Evolutionary conservation across 2,113 vertebrate species (phyloP), one percentile per base, ranked within the genome.

Genomic region (Reinhardtius hippoglossoides): DNA sequence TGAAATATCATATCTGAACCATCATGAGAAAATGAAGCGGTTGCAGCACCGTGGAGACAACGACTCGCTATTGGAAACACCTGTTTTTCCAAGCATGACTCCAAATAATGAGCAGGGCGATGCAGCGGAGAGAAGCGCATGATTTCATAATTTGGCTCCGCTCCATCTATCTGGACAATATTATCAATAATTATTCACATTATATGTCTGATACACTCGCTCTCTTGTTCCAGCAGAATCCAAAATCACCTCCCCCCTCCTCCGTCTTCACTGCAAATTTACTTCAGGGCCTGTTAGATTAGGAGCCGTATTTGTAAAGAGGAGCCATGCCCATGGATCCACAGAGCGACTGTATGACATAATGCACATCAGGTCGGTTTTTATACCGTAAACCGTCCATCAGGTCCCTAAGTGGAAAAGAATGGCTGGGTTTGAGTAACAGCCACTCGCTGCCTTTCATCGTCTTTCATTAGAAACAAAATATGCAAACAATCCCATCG

Each of bases 1-100:
- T 92, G 94, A 92, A 94, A 94, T 90, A 93, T 94, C 92, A 92
- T 92, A 94, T 93, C 90, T 91, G 89, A 93, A 73, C 90, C 91
- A 72, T 92, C 89, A 92, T 92, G 86, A 85, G 87, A 84, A 79
- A 89, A 81, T 24, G 50, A 87, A 87, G 68, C 66, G 78, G 82
- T 61, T 60, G 81, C 50, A 31, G 61, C 78, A 90, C 87, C 77
- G 66, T 87, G 74, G 78, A 90, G 92, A 91, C 87, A 56, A 84
- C 23, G 52, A 71, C 74, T 76, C 61, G 57, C 60, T 88, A 95
- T 95, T 94, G 78, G 83, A 95, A 95, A 93, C 94, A 95, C 93
- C 93, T 95, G 94, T 93, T 94, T 84, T 90, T 91, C 82, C 87
- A 79, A 89, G 75, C 88, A 80, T 83, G 88, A 89, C 86, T 85